Conservation (phyloP, 2,113 vertebrate genomes). For the Crotalus viridis region DNA sequence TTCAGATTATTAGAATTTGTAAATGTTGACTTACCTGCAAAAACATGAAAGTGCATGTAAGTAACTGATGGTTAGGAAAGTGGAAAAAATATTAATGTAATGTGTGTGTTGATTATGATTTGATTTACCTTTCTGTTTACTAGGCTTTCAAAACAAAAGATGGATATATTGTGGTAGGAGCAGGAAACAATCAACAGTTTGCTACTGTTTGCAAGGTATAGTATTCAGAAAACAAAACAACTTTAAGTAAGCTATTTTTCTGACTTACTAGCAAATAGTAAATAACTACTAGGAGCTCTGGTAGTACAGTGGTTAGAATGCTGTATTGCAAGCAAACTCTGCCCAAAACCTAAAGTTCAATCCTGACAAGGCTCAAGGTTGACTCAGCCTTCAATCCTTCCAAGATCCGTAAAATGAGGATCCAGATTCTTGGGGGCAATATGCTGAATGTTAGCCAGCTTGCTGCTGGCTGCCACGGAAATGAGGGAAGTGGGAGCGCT, state of each 20-base stretch:
- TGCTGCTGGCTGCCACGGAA: not conserved
- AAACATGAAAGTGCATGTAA: not conserved
- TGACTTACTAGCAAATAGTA: not conserved
- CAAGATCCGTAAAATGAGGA: not conserved
- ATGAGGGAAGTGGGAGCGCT: no score
- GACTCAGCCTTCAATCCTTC: not conserved
- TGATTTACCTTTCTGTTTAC: constrained; percentile 52
- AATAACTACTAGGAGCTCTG: not conserved
- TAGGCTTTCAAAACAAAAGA: constrained; percentile 91
- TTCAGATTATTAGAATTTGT: not conserved
- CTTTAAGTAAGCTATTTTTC: not conserved
- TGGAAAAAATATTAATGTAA: not conserved
- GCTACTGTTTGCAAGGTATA: constrained; percentile 83
- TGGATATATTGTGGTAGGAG: constrained; percentile 85
- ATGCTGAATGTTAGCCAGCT: not conserved
- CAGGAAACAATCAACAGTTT: constrained; percentile 90
- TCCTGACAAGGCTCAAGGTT: not conserved
- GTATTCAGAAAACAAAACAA: not conserved
- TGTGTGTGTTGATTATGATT: constrained; percentile 18
- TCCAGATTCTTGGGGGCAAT: not conserved
- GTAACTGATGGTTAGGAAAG: not conserved
- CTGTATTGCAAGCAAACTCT: not conserved
- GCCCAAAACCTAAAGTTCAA: not conserved
- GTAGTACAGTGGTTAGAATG: not conserved
- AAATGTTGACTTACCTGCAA: not conserved